A percentile compares a stretch with the other conserved stretches of the same genome.
phyloP scores from a whole-genome alignment of 2,888 invertebrate species.

The Seira ritae region DNA sequence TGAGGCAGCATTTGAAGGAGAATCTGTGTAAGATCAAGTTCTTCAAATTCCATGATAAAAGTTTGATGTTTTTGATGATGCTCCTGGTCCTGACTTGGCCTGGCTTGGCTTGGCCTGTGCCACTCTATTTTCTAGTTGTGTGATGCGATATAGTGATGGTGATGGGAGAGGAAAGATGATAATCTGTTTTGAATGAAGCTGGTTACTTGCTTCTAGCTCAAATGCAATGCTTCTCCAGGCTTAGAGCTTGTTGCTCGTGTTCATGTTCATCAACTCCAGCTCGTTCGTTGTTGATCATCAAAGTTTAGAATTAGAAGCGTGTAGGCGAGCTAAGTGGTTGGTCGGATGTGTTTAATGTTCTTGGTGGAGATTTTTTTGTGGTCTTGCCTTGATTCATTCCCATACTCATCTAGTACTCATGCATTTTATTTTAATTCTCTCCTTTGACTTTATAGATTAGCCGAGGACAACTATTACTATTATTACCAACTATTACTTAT shows the following conservation, averaged over 20 bases:
- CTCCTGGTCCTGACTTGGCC: too few species aligned
- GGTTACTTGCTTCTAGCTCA: not conserved
- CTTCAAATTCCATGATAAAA: too few species aligned
- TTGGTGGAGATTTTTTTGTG: too few species aligned
- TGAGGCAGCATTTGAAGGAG: too few species aligned
- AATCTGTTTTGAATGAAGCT: not conserved
- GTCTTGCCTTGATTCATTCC: not conserved
- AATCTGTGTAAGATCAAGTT: too few species aligned
- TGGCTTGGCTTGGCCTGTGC: too few species aligned
- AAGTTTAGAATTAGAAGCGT: slow-evolving; percentile 7
- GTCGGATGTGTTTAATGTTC: too few species aligned
- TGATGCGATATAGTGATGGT: not conserved
- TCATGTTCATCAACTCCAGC: too few species aligned
- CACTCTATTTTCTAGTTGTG: too few species aligned
- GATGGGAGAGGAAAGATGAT: not conserved
- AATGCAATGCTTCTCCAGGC: not conserved
- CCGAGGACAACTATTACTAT: not conserved
- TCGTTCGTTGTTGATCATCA: not conserved
- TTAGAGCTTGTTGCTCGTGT: too few species aligned
- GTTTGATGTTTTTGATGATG: too few species aligned
- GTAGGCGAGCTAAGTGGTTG: slow-evolving; percentile 5
- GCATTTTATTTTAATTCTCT: not conserved
- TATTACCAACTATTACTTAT: not conserved
- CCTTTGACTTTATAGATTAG: not conserved
- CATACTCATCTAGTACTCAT: too few species aligned